Evolutionary conservation across 2,888 invertebrate species (phyloP), one percentile per base, ranked within the genome.

Genomic region (Agrochola lychnidis): DNA sequence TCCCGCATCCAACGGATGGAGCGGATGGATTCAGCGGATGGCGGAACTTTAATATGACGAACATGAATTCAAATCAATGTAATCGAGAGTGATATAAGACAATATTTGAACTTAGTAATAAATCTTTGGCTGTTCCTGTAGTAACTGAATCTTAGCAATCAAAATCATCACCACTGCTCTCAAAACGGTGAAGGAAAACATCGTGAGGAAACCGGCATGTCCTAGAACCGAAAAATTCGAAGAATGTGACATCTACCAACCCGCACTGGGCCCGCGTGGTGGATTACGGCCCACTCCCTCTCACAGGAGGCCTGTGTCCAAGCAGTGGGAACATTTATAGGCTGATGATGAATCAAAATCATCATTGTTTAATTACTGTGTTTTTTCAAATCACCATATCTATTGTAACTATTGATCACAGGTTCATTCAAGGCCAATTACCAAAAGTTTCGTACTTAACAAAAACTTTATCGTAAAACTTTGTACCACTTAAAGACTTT

Each of bases 401-500:
- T 6, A 36, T 75, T 22, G 25, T 5, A 59, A 59, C 10, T 59
- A 40, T 73, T 30, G 16, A 53, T 72, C 22, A 51, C 73, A 67
- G 30, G 2, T 53, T 36, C 3, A n/a, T 45, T 45, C 40, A 66
- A 78, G 53, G 76, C 2, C n/a, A 56, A 56, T 56, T 5, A 16
- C 7, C 4, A 40, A 57, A 76, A 51, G 14, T 36, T 48, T 30
- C 30, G n/a, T 9, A 30, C 30, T 2, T 30, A 16, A 61, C 14
- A 59, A 68, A 69, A 63, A 59, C 14, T 45, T 45, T 3, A 16
- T 40, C 19, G 9, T 25, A 25, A 51, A 67, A 59, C 14, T 51
- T 36, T 30, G 45, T 59, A 56, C n/a, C 57, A 40, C 22, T 57
- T n/a, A 45, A 62, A 61, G 42, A 83, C 56, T 80, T 80, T 70